Percentiles rank a stretch among this genome's conserved stretches.
phyloP scores from a whole-genome alignment of 2,888 invertebrate genomes.

The Noctua comes region DNA sequence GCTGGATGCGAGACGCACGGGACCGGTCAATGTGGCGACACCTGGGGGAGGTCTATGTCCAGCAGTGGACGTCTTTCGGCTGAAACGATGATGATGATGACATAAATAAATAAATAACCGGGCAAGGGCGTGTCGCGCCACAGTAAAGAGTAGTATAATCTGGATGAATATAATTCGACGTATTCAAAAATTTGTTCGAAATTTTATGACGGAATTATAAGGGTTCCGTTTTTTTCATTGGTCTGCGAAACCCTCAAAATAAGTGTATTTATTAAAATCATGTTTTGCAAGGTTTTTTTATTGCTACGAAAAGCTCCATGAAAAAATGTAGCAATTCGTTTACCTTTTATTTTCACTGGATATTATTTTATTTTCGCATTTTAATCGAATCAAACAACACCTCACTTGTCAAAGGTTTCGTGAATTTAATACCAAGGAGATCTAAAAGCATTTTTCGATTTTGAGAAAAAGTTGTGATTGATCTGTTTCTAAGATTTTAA shows the following conservation, averaged over 20 bases:
- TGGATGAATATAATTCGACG: neutral
- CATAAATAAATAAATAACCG: too few species aligned
- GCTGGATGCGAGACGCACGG: too few species aligned
- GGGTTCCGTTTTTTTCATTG: neutral
- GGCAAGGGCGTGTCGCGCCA: neutral
- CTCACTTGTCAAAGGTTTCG: slow-evolving; percentile 31
- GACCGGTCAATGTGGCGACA: too few species aligned
- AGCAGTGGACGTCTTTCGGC: too few species aligned
- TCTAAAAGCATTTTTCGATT: slow-evolving; percentile 3
- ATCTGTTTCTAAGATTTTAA: slow-evolving; percentile 16
- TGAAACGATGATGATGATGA: too few species aligned
- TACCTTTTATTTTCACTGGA: neutral
- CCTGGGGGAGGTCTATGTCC: too few species aligned
- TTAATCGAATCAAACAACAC: slow-evolving; percentile 39
- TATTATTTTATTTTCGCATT: slow-evolving; percentile 26
- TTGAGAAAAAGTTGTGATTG: slow-evolving; percentile 14
- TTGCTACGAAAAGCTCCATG: neutral
- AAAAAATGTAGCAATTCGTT: neutral
- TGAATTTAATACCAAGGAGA: neutral
- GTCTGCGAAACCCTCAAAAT: neutral
- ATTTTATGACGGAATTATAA: neutral
- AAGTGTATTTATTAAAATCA: neutral
- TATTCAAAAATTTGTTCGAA: neutral
- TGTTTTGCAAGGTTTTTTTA: neutral
- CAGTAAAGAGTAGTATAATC: neutral